Base-by-base conservation (phyloP, 2,797 vertebrate species). In the Cyprinella venusta region DNA sequence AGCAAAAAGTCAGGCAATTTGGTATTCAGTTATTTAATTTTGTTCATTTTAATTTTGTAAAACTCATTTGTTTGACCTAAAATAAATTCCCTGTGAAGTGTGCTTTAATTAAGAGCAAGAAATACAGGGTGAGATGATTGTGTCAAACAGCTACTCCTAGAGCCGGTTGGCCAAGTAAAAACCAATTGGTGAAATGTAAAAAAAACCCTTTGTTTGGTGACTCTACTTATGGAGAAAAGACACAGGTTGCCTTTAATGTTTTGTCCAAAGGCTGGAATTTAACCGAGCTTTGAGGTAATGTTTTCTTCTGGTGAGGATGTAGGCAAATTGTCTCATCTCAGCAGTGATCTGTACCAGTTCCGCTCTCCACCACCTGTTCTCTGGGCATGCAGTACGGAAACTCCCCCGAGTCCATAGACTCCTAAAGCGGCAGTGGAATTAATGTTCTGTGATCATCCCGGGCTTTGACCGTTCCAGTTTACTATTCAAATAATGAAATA, bases 311-410 rank as follows among this genome's bases (percentile, higher is more conserved):
- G 59, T 86, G 77, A 87, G 36, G 52, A 82, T 77, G 38, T 76
- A 83, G 79, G 80, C 65, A 81, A 75, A 83, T 88, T 71, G 63
- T 45, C 64, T 56, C 71, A 81, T 83, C 84, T 78, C 78, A 30
- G 79, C 82, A 75, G 65, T 26, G 50, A 70, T 80, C 65, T 75
- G 36, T 77, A 80, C 74, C 82, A 84, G 50, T 26, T 63, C 71
- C 70, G 50, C 69, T 54, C 82, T 69, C 84, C 81, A 83, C 76
- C 86, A 88, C 85, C 81, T 88, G 89, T 90, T 90, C 83, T 54
- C 12, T 72, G 48, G 16, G 64, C 40, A 72, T n/a, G 45, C 71
- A 36, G 70, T 42, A 84, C 26, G 78, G 82, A 86, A 78, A 72
- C 19, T 85, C 82, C 69, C 78, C 45, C 8, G 74, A 50, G 77